phyloP scores from a whole-genome alignment of 2,797 vertebrate species.

The Craterocephalus amniculus region DNA sequence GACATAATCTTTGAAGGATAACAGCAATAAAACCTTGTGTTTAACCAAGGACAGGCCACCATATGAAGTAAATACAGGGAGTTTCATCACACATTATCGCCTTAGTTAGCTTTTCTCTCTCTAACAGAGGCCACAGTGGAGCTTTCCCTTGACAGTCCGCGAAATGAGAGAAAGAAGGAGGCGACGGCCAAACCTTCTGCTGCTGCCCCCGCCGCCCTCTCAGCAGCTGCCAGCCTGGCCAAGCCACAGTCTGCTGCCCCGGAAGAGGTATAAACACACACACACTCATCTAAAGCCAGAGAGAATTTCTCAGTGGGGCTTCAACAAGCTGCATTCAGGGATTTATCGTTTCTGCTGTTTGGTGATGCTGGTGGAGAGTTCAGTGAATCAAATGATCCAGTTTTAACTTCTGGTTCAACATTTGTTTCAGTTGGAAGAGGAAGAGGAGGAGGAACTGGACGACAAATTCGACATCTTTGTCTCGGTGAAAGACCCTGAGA shows the following conservation, averaged over 20 bases:
- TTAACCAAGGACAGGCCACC: not conserved
- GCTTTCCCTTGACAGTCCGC: conserved; percentile 91
- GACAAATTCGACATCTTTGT: conserved; percentile 92
- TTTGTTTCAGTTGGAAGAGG: conserved; percentile 87
- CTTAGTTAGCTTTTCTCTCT: not conserved
- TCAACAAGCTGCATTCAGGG: not conserved
- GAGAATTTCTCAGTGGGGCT: not conserved
- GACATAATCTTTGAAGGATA: not conserved
- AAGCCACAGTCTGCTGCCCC: conserved; percentile 80
- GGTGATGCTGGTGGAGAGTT: not conserved
- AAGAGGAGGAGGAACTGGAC: conserved; percentile 85
- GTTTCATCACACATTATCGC: not conserved
- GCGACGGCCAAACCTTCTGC: conserved; percentile 73
- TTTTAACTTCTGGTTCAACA: conserved; percentile 12
- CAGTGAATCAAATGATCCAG: not conserved
- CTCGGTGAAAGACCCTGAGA: conserved; percentile 94
- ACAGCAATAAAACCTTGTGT: not conserved
- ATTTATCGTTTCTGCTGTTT: not conserved
- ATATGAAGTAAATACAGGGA: not conserved
- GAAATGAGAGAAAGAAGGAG: conserved; percentile 87
- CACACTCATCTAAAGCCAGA: conserved; percentile 27
- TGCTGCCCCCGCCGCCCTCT: conserved; percentile 72
- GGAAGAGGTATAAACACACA: conserved; percentile 86
- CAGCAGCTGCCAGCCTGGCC: conserved; percentile 75
- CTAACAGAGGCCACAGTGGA: conserved; percentile 94